phyloP scores from a whole-genome alignment of 2,797 vertebrate species.

The Lateolabrax maculatus region DNA sequence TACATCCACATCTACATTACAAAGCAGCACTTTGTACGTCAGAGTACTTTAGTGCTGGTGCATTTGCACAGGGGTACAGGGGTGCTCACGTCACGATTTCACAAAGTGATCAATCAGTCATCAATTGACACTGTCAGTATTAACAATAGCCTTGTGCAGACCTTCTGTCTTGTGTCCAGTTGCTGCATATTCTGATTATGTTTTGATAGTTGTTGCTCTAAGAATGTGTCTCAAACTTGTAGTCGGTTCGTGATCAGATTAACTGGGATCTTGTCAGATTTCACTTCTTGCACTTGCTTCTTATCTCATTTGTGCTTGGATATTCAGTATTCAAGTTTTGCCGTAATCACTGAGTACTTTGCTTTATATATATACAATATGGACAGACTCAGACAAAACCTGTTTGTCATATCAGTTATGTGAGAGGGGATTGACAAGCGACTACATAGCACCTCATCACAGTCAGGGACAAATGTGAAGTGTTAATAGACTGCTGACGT shows the following conservation, averaged over 20 bases:
- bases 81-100: background rate
- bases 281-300: background rate
- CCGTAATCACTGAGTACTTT: background rate
- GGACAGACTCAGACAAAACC: background rate
- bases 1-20: conserved; percentile 34
- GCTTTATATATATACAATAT: background rate
- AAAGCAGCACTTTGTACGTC: conserved; percentile 30
- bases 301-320: background rate
- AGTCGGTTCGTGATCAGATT: background rate
- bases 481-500: conserved; percentile 19
- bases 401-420: background rate
- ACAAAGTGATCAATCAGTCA: background rate
- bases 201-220: background rate
- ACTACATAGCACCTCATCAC: background rate
- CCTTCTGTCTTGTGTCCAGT: background rate
- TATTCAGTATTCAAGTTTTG: background rate
- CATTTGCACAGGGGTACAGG: conserved; percentile 17
- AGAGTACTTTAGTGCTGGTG: conserved; percentile 5
- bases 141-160: background rate
- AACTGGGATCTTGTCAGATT: background rate
- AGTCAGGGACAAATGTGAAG: conserved; percentile 15
- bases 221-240: background rate
- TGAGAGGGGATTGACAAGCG: conserved; percentile 4
- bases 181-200: background rate
- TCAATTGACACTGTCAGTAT: background rate